Conservation (phyloP, 2,888 invertebrate genomes). For the Branchellion lobata region DNA sequence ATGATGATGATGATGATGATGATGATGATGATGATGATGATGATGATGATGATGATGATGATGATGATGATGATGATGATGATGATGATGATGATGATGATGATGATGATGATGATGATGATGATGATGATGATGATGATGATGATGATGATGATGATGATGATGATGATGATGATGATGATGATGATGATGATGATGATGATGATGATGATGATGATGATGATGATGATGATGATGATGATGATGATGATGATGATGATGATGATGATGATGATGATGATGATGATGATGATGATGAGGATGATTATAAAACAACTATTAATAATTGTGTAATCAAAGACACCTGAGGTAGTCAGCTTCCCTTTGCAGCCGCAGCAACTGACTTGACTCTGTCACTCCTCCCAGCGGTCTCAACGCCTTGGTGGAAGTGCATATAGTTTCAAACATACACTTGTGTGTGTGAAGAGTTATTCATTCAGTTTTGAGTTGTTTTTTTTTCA, state of each 20-base stretch:
- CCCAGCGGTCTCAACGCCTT: neutral
- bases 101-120: too few relatives aligned
- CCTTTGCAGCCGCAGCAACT: slow-evolving; percentile 58
- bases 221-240: neutral
- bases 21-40: neutral
- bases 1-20: neutral
- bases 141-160: slow-evolving; percentile 14
- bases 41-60: neutral
- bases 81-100: too few relatives aligned
- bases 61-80: too few relatives aligned
- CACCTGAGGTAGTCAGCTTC: slow-evolving; percentile 61
- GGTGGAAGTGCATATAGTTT: too few relatives aligned
- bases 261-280: slow-evolving; percentile 30
- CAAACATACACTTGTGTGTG: too few relatives aligned
- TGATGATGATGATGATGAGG: too few relatives aligned
- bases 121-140: slow-evolving; percentile 26
- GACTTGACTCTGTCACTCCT: slow-evolving; percentile 54
- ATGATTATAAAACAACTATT: too few relatives aligned
- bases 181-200: too few relatives aligned
- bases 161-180: too few relatives aligned
- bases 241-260: slow-evolving; percentile 23
- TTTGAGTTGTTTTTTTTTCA: too few relatives aligned
- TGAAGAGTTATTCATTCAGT: too few relatives aligned
- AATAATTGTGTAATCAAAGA: too few relatives aligned
- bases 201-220: slow-evolving; percentile 1